Conservation (phyloP, 2,797 vertebrate species). For the Cryptoprocta ferox region DNA sequence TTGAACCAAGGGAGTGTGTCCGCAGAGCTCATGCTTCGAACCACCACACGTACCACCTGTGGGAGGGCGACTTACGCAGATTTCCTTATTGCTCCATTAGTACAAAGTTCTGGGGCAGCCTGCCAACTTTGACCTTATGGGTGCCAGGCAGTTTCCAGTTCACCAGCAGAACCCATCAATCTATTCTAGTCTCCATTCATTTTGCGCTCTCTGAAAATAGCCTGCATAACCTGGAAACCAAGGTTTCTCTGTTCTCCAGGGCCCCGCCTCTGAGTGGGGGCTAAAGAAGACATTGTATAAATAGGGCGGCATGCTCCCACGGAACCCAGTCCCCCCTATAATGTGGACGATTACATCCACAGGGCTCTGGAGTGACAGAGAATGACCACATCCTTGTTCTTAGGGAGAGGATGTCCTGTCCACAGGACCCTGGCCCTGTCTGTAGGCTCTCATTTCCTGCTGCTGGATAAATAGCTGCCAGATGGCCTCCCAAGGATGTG, state of each 20-base stretch:
- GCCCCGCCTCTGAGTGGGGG: not conserved
- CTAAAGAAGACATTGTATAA: not conserved
- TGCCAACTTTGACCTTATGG: not conserved
- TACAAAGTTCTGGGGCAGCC: too few species aligned
- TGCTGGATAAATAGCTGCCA: slow-evolving; percentile 68
- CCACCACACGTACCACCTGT: not conserved
- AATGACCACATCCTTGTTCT: slow-evolving; percentile 44
- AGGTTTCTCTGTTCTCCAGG: not conserved
- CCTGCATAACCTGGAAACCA: not conserved
- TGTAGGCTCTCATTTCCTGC: slow-evolving; percentile 70
- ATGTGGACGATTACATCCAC: slow-evolving; percentile 43
- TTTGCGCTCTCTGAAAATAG: not conserved
- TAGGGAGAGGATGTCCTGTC: slow-evolving; percentile 42
- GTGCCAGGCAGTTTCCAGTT: not conserved
- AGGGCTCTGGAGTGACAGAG: not conserved
- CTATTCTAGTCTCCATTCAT: not conserved
- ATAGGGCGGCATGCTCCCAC: not conserved
- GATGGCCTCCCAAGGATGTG: slow-evolving; percentile 59
- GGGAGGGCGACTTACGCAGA: rapidly evolving
- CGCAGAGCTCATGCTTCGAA: not conserved
- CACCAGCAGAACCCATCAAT: not conserved
- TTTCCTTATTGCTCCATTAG: not conserved
- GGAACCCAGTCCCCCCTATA: not conserved
- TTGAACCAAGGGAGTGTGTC: not conserved
- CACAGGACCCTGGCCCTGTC: slow-evolving; percentile 65